Conservation (phyloP, 30 jellyfish, hydroid and myxozoan species). For the Pelagia noctiluca region DNA sequence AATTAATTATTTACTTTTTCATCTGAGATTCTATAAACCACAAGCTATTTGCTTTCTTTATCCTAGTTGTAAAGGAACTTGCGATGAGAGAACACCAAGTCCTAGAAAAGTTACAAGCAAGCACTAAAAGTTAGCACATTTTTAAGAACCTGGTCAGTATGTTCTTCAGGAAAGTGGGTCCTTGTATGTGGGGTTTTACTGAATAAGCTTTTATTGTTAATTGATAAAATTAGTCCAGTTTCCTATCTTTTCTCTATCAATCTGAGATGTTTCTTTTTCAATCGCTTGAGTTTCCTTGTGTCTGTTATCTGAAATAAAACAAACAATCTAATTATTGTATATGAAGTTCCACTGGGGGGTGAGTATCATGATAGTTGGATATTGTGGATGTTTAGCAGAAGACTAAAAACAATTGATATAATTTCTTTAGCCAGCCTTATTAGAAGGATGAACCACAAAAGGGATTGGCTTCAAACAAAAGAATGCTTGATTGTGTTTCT, state of each 20-base stretch:
- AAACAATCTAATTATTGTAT: background rate
- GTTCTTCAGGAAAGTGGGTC: background rate
- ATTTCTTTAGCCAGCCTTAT: no score
- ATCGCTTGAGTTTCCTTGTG: slow-evolving; percentile 79
- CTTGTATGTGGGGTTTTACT: background rate
- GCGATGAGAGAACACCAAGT: background rate
- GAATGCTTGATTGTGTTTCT: no score
- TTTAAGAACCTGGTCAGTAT: background rate
- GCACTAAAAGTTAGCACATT: no score
- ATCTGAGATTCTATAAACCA: no score
- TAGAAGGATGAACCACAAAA: no score
- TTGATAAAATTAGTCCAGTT: background rate
- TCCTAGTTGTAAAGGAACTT: background rate
- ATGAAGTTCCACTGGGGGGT: background rate
- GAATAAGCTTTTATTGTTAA: background rate
- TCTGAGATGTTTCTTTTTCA: slow-evolving; percentile 91
- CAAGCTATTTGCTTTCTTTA: no score
- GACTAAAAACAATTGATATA: no score
- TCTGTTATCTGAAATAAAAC: slow-evolving; percentile 56
- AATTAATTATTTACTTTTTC: no score
- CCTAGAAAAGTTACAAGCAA: background rate
- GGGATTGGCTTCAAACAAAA: no score
- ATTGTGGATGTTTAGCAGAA: no score
- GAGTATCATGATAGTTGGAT: background rate
- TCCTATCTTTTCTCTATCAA: slow-evolving; percentile 70